phyloP scores from a whole-genome alignment of 1,140 invertebrate genomes.

The Trinorchestia longiramus region DNA sequence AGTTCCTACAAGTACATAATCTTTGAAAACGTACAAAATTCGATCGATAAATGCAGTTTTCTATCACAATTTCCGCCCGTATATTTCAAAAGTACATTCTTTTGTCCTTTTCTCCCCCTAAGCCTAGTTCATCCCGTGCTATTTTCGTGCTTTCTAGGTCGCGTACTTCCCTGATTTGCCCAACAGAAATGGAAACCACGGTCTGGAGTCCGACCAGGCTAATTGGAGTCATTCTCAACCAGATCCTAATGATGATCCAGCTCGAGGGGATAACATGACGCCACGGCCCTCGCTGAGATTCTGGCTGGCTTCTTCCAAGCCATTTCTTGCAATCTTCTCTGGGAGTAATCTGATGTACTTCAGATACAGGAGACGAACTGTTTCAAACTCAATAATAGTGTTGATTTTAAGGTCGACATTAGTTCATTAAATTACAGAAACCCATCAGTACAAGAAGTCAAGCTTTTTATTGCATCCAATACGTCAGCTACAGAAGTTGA shows the following conservation, averaged over 20 bases:
- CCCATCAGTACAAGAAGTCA: background rate
- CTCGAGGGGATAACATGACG: background rate
- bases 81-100: background rate
- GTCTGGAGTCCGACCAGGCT: background rate
- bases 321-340: background rate
- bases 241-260: conserved; percentile 38
- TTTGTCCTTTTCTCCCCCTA: background rate
- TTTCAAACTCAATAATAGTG: background rate
- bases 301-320: background rate
- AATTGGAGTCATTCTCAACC: conserved; percentile 28
- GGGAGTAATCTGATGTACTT: background rate
- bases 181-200: background rate
- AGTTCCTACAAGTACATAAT: no score
- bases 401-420: background rate
- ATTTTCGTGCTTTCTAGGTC: background rate
- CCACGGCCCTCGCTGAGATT: background rate
- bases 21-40: no score
- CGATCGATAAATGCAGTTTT: no score
- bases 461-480: background rate
- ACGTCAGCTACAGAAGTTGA: background rate
- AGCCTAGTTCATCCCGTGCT: background rate
- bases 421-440: background rate
- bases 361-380: background rate
- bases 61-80: background rate
- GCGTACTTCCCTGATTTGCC: background rate